Evolutionary conservation across 2,797 vertebrate genomes (phyloP).

Genomic region (Lemur catta): DNA sequence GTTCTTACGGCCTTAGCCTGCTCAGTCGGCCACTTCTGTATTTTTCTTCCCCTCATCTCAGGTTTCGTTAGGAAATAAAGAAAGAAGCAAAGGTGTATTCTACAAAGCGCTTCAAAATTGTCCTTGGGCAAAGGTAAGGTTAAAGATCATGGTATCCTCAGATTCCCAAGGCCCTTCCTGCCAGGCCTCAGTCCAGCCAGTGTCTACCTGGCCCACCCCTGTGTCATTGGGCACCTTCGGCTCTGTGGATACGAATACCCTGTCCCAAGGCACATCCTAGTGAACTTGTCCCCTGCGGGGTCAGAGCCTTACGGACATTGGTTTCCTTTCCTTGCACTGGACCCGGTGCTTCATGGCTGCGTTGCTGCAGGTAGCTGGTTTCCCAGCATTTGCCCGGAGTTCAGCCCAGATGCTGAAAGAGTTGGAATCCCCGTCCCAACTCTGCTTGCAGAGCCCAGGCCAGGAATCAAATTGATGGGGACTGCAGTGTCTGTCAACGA

Average conservation of each 20-base stretch:
- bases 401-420: not conserved
- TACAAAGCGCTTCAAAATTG: conserved; percentile 96
- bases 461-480: not conserved
- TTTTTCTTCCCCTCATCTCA: conserved; percentile 70
- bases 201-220: not conserved
- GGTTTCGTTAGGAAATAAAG: conserved; percentile 90
- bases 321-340: not conserved
- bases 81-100: conserved; percentile 93
- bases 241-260: not conserved
- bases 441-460: not conserved
- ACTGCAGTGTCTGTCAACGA: not conserved
- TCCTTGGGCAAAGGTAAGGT: conserved; percentile 96
- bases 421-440: rapidly evolving
- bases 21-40: rapidly evolving
- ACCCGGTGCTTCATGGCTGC: not conserved
- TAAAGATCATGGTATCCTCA: no score
- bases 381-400: not conserved
- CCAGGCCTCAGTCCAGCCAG: not conserved
- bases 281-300: not conserved
- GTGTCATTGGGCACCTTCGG: rapidly evolving
- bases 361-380: not conserved
- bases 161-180: not conserved
- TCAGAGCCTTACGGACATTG: rapidly evolving
- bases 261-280: not conserved
- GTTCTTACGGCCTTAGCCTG: not conserved